Conservation (phyloP, 2,888 invertebrate genomes). For the Melinaea menophilus region DNA sequence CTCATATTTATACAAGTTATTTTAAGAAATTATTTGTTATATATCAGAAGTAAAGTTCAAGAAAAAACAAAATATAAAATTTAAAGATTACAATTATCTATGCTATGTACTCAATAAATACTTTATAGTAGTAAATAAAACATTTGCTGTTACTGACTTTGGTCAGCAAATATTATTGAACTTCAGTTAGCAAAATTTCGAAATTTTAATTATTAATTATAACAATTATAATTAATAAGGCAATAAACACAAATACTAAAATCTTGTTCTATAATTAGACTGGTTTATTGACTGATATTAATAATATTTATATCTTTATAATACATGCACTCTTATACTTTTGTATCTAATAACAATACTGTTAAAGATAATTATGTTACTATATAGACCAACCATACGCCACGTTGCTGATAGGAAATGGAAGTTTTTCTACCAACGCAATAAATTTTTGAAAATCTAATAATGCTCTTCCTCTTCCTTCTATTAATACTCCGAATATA, state of each 20-base stretch:
- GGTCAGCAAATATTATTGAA: conserved; percentile 13
- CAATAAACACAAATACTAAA: too few relatives aligned
- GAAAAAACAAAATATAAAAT: background rate
- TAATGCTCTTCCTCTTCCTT: conserved; percentile 20
- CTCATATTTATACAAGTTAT: too few relatives aligned
- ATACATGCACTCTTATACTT: too few relatives aligned
- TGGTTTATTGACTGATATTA: too few relatives aligned
- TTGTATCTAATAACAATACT: background rate
- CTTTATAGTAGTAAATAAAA: conserved; percentile 14
- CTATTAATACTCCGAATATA: conserved; percentile 19
- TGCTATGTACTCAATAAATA: background rate
- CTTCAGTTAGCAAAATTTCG: conserved; percentile 12
- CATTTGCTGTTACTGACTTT: conserved; percentile 16
- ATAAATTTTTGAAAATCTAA: conserved; percentile 27
- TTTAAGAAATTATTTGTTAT: too few relatives aligned
- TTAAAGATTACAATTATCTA: background rate
- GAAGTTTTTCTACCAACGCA: conserved; percentile 12
- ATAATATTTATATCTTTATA: too few relatives aligned
- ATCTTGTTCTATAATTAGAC: too few relatives aligned
- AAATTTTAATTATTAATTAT: background rate
- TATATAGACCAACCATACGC: too few relatives aligned
- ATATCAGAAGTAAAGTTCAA: too few relatives aligned
- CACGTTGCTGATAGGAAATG: conserved; percentile 12
- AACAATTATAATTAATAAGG: background rate
- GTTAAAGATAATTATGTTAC: conserved; percentile 11